Base-by-base conservation (phyloP, 1,140 invertebrate species). In the Augochlora pura region DNA sequence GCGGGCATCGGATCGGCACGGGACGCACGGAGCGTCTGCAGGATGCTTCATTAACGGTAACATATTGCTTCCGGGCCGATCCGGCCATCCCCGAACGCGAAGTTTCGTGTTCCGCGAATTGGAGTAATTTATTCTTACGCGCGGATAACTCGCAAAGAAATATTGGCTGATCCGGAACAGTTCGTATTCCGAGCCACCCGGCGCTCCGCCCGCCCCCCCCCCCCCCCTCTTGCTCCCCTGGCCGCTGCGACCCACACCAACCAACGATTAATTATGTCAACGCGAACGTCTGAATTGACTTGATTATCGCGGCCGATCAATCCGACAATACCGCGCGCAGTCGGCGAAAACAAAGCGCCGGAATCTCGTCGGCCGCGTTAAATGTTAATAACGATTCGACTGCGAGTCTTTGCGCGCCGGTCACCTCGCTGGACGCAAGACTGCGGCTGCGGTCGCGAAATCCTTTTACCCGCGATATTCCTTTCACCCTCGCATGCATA, bases 1-100 rank as follows among this genome's bases (percentile, higher is more conserved):
- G 60, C 18, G 27, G 16, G 49, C 21, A 52, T 16, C 49, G 49
- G 49, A 32, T 54, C 63, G 66, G 60, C 49, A n/a, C n/a, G 67
- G 52, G 38, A 77, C 54, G 52, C 65, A 63, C 39, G 66, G 52
- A 68, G 32, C 71, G 62, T 75, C 78, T 69, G 81, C 42, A 23
- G 66, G n/a, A 67, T 71, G 64, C 77, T 72, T 80, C 71, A 65
- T 71, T 84, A 84, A 75, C 75, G 82, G 66, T 67, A 78, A 70
- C 59, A 70, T 84, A 42, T 69, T 46, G 71, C 73, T 73, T 60
- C 65, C 64, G 74, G 52, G 18, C 64, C 65, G 52, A 68, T 38
- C 14, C 32, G 65, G 59, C 46, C 32, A 25, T 54, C 52, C 72
- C 23, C 72, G 46, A 25, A 32, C 65, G 27, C 49, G 49, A 42